Base-by-base conservation (phyloP, 2,888 invertebrate genomes). In the Disparrhopalites patrizii region DNA sequence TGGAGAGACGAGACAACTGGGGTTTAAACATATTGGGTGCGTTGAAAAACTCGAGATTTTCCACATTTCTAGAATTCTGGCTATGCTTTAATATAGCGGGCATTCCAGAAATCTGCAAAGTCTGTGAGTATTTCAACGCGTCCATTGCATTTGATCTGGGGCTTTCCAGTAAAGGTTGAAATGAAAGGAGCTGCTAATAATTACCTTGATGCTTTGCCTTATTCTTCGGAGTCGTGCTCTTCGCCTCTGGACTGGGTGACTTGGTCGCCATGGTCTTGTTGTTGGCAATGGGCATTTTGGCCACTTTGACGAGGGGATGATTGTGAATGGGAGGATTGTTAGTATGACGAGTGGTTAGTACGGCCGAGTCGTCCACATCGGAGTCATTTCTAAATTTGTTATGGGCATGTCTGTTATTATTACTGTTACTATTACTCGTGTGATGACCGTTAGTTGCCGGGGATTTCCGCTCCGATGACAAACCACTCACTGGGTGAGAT, bases 271-370 rank as follows among this genome's bases (percentile, higher is more conserved):
- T 25, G 3, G 33, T 20, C 13, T 28, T 23, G 13, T 27, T 33
- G 20, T 36, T 27, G 8, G 67, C 66, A 52, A 66, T 27, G 30
- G 75, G 75, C 23, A 75, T 52, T 56, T 75, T 75, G 7, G 72
- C 62, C 2, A 75, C 68, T 68, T 75, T 71, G 8, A 73, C 68
- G 3, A 67, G 64, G 10, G 75, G 75, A 68, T 75, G 75, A 5
- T 67, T 63, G 50, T 73, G 71, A 50, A 69, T 62, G 18, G 69
- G 65, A 20, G 69, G 68, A 33, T 50, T 65, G 15, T n/a, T 27
- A n/a, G n/a, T n/a, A n/a, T n/a, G n/a, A n/a, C 47, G 43, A n/a
- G 28, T 28, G 18, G 28, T 47, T 25, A 58, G 40, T 3, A 47
- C 30, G 13, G 36, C 20, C 10, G 54, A 23, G 13, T 60, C 60